Conservation (phyloP, 2,113 vertebrate species). For the Lynx canadensis region DNA sequence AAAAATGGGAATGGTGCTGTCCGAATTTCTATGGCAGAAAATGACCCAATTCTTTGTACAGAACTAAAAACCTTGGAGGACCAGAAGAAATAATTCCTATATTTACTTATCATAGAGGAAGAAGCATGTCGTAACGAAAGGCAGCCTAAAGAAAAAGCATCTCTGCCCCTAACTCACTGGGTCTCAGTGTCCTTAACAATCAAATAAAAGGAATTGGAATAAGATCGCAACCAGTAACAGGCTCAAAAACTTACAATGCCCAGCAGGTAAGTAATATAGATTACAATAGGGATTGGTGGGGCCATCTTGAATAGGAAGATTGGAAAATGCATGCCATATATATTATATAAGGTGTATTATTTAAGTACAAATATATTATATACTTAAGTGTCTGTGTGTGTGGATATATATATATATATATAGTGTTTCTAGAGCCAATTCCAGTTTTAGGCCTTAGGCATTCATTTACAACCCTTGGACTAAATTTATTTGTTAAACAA, state of each 20-base stretch:
- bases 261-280: not conserved
- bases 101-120: conserved; percentile 14
- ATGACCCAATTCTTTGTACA: not conserved
- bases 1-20: not conserved
- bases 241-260: not conserved
- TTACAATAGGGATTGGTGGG: not conserved
- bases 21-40: conserved; percentile 36
- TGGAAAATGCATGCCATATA: not conserved
- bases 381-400: too few relatives aligned
- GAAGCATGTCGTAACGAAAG: not conserved
- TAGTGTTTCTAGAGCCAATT: not conserved
- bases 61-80: not conserved
- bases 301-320: not conserved
- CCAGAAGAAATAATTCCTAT: not conserved
- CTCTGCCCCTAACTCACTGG: not conserved
- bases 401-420: not conserved
- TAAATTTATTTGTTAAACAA: conserved; percentile 23
- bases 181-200: not conserved
- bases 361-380: not conserved
- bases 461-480: not conserved
- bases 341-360: too few relatives aligned
- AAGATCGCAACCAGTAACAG: not conserved
- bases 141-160: not conserved
- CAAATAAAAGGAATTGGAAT: not conserved
- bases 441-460: not conserved